These are phyloP conservation scores for Alligator sinensis DNA, from an alignment of 2,113 vertebrate species.

Conservation along the genomic window DNA sequence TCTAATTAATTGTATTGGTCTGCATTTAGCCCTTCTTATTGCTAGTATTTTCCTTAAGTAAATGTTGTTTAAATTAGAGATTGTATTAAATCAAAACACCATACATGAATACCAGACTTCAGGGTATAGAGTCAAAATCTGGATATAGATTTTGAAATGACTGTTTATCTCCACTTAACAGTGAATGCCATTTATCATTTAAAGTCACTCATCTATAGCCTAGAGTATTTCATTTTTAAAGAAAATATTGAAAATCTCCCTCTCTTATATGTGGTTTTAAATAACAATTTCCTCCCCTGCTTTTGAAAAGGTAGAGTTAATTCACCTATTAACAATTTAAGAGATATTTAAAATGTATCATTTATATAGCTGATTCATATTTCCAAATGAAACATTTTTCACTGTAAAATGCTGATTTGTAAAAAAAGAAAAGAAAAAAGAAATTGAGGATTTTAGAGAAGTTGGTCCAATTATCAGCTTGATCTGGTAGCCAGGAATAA, in stretches of 20 bases:
- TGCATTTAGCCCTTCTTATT: neutral
- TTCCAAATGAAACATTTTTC: too few species aligned
- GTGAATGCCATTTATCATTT: neutral
- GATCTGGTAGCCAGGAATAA: neutral
- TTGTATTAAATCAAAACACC: neutral
- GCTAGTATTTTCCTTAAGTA: neutral
- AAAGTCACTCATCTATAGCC: neutral
- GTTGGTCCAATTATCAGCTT: neutral
- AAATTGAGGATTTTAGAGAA: too few species aligned
- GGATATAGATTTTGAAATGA: neutral
- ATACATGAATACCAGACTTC: neutral
- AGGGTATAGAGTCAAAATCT: neutral
- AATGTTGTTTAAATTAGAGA: neutral
- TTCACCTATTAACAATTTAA: neutral
- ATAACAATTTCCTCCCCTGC: neutral
- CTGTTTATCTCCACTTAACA: neutral
- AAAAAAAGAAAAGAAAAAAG: too few species aligned
- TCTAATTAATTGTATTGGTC: slow-evolving; percentile 35
- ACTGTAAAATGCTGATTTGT: too few species aligned
- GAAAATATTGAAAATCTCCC: neutral
- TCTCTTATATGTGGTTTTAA: neutral
- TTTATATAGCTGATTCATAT: neutral
- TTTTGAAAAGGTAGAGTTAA: neutral
- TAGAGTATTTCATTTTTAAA: neutral
- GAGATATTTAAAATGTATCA: neutral